phyloP scores from a whole-genome alignment of 2,797 vertebrate genomes.

The Callimico goeldii region DNA sequence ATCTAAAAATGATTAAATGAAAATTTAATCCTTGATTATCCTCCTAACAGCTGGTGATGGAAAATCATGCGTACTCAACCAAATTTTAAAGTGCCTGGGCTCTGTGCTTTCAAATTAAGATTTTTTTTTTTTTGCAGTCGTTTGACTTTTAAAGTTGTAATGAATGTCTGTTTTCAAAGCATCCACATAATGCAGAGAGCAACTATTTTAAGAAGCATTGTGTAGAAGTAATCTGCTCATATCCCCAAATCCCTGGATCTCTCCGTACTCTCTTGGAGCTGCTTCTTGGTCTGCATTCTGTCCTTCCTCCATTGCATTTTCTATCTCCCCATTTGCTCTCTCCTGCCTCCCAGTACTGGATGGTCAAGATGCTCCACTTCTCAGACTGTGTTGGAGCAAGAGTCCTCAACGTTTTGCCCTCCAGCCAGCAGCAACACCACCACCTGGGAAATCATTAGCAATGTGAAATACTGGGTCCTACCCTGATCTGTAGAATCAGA shows the following conservation, averaged over 20 bases:
- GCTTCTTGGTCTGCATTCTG: neutral
- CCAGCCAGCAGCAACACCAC: neutral
- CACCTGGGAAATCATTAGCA: neutral
- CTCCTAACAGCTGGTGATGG: constrained; percentile 76
- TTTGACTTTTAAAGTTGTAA: constrained; percentile 77
- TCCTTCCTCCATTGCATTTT: neutral
- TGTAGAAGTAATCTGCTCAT: constrained; percentile 37
- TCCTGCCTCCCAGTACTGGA: neutral
- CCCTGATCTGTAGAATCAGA: neutral
- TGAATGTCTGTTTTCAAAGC: constrained; percentile 66
- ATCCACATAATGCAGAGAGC: constrained; percentile 53
- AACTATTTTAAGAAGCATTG: constrained; percentile 62
- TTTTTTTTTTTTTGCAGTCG: constrained; percentile 65
- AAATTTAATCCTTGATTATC: constrained; percentile 83
- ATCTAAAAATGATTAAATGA: constrained; percentile 81
- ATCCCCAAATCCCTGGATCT: constrained; percentile 36
- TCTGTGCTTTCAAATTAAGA: constrained; percentile 75
- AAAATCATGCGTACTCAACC: constrained; percentile 75
- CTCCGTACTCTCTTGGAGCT: neutral
- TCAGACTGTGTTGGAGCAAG: neutral
- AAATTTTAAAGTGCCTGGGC: constrained; percentile 79
- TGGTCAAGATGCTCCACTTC: neutral
- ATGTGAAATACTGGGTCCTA: neutral
- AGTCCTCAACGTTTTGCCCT: neutral
- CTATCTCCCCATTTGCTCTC: neutral